Conservation (phyloP, 2,113 vertebrate genomes). For the Egretta garzetta region DNA sequence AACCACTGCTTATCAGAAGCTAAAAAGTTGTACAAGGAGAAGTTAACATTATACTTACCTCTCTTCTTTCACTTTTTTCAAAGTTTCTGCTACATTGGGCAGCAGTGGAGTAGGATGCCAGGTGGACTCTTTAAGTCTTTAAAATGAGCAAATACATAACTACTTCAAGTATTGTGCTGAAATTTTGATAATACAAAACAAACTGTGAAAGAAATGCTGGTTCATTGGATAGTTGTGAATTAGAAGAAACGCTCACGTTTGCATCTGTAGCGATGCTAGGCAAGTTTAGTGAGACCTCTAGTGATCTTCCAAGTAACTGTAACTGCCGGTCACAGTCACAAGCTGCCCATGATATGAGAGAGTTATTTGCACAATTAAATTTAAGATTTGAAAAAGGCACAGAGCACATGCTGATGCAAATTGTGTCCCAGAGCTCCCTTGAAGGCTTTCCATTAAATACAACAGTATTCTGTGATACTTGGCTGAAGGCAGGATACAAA, state of each 20-base stretch:
- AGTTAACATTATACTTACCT: neutral
- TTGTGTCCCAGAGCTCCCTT: neutral
- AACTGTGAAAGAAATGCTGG: neutral
- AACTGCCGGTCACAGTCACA: neutral
- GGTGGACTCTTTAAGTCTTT: neutral
- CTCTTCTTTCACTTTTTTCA: neutral
- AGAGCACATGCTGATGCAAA: neutral
- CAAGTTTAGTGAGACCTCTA: conserved; percentile 43
- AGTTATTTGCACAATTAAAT: neutral
- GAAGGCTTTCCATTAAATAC: neutral
- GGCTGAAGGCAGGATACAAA: neutral
- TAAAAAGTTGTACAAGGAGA: neutral
- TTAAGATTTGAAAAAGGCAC: neutral
- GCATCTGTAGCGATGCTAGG: fast-evolving
- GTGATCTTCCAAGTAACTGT: neutral
- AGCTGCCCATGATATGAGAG: fast-evolving
- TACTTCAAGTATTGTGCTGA: neutral
- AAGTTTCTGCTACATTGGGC: neutral
- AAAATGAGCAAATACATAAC: neutral
- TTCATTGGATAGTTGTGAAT: fast-evolving
- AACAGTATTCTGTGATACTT: neutral
- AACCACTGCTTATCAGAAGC: neutral
- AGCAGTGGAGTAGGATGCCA: neutral
- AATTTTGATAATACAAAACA: neutral
- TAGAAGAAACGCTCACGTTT: fast-evolving